phyloP scores from a whole-genome alignment of 2,797 vertebrate species.

The Florisuga fusca region DNA sequence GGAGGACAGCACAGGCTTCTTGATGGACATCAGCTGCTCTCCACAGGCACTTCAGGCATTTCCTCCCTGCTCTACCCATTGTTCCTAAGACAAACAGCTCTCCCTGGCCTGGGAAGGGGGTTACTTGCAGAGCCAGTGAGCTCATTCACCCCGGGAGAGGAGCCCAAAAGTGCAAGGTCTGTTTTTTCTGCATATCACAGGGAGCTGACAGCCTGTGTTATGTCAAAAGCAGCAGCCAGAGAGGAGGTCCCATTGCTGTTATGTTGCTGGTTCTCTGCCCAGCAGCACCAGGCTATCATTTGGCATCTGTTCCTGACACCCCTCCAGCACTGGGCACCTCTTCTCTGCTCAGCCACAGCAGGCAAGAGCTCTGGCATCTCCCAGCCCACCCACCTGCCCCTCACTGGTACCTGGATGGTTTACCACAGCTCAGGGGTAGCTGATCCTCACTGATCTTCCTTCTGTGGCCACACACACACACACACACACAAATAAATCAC shows the following conservation, averaged over 20 bases:
- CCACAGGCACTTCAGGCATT: slow-evolving; percentile 22
- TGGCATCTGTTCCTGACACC: neutral
- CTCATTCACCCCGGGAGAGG: neutral
- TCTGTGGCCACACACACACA: neutral
- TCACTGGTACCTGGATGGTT: neutral
- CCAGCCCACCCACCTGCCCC: neutral
- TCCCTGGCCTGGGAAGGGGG: neutral
- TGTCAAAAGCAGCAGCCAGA: slow-evolving; percentile 17
- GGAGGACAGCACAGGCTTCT: neutral
- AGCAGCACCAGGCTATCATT: neutral
- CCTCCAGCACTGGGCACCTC: fast-evolving
- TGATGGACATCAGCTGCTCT: slow-evolving; percentile 31
- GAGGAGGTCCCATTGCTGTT: neutral
- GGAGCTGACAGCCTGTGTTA: neutral
- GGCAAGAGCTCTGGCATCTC: neutral
- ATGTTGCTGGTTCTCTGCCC: neutral
- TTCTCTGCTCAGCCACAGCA: neutral
- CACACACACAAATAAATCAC: neutral
- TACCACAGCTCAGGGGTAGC: neutral
- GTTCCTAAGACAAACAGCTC: slow-evolving; percentile 16
- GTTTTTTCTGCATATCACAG: neutral
- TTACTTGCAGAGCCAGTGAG: neutral
- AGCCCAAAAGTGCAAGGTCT: neutral
- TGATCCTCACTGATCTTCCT: neutral
- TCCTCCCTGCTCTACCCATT: slow-evolving; percentile 29